Evolutionary conservation across 2,797 vertebrate genomes (phyloP), one percentile per base, ranked within the genome.

Genomic region (Chelmon rostratus): DNA sequence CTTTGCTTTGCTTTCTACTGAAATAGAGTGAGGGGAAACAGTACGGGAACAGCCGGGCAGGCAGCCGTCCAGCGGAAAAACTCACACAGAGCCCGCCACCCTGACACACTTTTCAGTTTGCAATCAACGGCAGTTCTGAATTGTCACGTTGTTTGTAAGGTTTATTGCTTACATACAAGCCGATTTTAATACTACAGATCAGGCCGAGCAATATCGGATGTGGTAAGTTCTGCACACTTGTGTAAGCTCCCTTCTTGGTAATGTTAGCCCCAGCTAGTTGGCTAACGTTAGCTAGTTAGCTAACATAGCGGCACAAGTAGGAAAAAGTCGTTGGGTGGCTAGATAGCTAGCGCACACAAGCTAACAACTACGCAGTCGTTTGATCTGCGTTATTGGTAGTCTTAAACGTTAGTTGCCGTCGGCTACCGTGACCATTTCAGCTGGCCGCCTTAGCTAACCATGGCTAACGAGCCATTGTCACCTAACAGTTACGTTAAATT

Each of bases 201-300:
- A 96, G 96, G 95, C 95, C 93, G 93, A 95, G 93, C 95, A 95
- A 95, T 95, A 96, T 96, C 95, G 95, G 96, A 96, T 96, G 96
- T 96, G 96, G 96, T 96, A 95, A 96, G 96, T 96, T 96, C 68
- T 92, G 81, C 87, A 94, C 94, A 95, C 94, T 96, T 94, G 86
- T 92, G 81, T 88, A 92, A 88, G 91, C 89, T 92, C 82, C 74
- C 42, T 85, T 74, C 78, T 91, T 73, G 80, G 58, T 76, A 56
- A 38, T 63, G 89, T 88, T 92, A 92, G 91, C 92, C 73, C 25
- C 77, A 88, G 92, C 90, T 94, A 93, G 84, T 86, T 82, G 71
- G 93, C 92, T 95, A 94, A 84, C 69, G 85, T 81, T 92, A 94
- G 92, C 92, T 73, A 72, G 84, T 78, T 85, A 82, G 91, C 92